Percentiles rank a stretch among this genome's conserved stretches.
These are phyloP conservation scores for Pantala flavescens DNA, from an alignment of 1,140 invertebrate species.

Conservation along the genomic window DNA sequence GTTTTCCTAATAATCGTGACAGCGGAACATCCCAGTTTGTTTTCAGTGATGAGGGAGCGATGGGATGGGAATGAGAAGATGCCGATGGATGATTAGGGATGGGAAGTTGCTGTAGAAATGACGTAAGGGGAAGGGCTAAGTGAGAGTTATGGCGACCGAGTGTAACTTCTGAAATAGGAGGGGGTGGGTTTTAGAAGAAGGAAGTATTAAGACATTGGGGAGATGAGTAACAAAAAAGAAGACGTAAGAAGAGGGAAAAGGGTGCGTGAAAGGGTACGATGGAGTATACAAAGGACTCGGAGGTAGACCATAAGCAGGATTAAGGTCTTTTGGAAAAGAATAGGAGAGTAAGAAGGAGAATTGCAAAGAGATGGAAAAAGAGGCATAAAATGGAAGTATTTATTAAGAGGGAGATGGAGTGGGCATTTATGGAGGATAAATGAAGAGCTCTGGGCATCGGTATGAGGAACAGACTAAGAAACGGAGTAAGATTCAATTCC, in stretches of 20 bases:
- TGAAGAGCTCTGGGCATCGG: too few species aligned
- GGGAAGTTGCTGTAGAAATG: too few species aligned
- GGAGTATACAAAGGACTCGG: not conserved
- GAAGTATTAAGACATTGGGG: not conserved
- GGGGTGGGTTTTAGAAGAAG: not conserved
- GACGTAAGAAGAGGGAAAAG: not conserved
- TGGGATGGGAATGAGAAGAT: too few species aligned
- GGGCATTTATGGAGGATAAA: too few species aligned
- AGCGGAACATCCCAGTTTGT: too few species aligned
- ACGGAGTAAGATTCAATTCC: too few species aligned
- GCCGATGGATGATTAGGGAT: too few species aligned
- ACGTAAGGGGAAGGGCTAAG: not conserved
- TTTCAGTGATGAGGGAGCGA: too few species aligned
- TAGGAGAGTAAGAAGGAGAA: slow-evolving; percentile 6
- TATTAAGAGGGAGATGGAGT: not conserved
- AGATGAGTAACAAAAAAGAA: not conserved
- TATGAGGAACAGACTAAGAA: too few species aligned
- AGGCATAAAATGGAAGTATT: not conserved
- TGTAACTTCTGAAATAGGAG: not conserved
- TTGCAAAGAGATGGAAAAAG: not conserved
- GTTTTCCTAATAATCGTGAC: too few species aligned
- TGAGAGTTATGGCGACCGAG: not conserved
- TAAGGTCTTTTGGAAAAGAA: slow-evolving; percentile 2
- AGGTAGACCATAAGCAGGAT: slow-evolving; percentile 8
- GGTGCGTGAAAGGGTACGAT: not conserved